These are phyloP conservation scores for Casuarius casuarius DNA, from an alignment of 2,113 vertebrate genomes.

Conservation along the genomic window DNA sequence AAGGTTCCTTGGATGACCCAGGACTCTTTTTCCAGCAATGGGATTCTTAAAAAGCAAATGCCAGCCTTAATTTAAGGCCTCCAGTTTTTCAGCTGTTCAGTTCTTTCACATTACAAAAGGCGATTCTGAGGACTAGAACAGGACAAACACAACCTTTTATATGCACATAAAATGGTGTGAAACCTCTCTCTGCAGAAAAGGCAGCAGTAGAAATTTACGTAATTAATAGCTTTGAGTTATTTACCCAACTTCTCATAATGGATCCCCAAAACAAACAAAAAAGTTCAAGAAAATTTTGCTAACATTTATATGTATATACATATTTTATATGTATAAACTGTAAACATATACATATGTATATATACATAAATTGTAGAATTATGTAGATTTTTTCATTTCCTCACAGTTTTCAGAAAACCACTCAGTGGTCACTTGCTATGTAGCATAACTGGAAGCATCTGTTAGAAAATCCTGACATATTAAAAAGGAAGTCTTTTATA, in stretches of 20 bases:
- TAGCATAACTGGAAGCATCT: constrained; percentile 42
- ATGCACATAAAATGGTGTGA: not conserved
- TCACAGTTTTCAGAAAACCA: constrained; percentile 33
- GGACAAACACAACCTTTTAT: not conserved
- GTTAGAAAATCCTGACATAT: constrained; percentile 5
- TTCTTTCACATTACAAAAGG: not conserved
- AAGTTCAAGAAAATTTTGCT: not conserved
- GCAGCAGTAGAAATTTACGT: not conserved
- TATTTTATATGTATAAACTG: not conserved
- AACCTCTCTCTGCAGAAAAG: not conserved
- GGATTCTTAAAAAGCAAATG: constrained; percentile 14
- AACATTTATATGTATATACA: not conserved
- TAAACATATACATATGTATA: not conserved
- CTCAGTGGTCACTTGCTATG: constrained; percentile 61
- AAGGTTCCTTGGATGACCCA: not conserved
- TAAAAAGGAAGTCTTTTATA: not conserved
- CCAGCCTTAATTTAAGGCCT: not conserved
- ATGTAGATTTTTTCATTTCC: not conserved
- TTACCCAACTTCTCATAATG: not conserved
- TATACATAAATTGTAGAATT: not conserved
- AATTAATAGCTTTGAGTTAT: not conserved
- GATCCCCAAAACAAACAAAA: not conserved
- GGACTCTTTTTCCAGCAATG: not conserved
- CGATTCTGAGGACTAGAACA: not conserved
- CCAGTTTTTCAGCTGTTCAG: not conserved